Percentiles rank a stretch among this genome's conserved stretches.
Evolutionary conservation across 2,797 vertebrate genomes (phyloP).

Genomic region (Hydrocynus forskahlii): DNA sequence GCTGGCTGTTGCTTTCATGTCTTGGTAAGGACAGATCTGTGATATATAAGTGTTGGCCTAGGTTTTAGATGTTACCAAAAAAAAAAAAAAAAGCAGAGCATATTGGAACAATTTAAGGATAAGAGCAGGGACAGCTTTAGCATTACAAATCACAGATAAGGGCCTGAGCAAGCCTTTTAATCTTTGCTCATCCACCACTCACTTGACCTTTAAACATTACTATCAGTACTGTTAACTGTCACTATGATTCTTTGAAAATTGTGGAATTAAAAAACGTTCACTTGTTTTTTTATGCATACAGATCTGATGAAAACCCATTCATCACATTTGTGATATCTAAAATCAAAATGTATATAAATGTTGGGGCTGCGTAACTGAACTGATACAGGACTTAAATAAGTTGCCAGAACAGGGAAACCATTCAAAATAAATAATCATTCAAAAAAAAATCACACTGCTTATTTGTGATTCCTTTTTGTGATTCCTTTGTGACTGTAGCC

Average conservation of each 20-base stretch:
- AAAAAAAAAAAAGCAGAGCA: neutral
- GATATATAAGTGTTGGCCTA: constrained; percentile 28
- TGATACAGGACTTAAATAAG: too few relatives aligned
- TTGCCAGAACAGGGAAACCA: too few relatives aligned
- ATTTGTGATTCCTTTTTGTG: too few relatives aligned
- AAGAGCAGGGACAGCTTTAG: neutral
- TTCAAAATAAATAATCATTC: too few relatives aligned
- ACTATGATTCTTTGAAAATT: neutral
- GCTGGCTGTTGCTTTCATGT: constrained; percentile 39
- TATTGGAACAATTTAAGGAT: constrained; percentile 14
- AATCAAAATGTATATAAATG: too few relatives aligned
- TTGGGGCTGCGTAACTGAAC: too few relatives aligned
- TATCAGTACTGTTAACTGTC: neutral
- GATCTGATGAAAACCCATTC: too few relatives aligned
- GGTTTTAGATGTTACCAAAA: neutral
- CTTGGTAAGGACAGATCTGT: constrained; percentile 30
- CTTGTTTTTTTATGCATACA: too few relatives aligned
- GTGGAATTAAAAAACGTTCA: too few relatives aligned
- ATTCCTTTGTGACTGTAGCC: too few relatives aligned
- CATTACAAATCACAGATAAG: constrained; percentile 22
- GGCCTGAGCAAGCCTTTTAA: constrained; percentile 9
- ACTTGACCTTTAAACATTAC: neutral
- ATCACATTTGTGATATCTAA: too few relatives aligned
- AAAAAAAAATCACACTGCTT: too few relatives aligned
- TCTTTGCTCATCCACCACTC: neutral